phyloP scores from a whole-genome alignment of 2,888 invertebrate species.

The Amblyteles armatorius region DNA sequence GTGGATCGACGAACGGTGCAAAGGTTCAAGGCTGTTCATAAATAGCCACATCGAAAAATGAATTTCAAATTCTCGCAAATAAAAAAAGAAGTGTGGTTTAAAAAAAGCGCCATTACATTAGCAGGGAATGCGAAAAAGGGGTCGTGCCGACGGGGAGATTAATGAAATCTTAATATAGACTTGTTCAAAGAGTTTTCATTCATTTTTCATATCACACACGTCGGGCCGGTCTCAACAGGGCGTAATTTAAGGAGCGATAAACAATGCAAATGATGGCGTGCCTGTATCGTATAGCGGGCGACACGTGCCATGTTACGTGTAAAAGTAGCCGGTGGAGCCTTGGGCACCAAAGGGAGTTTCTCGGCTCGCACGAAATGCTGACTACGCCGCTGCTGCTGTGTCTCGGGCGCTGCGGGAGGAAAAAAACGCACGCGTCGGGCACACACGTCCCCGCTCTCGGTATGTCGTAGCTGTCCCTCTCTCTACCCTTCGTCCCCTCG shows the following conservation, averaged over 20 bases:
- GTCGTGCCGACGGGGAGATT: constrained; percentile 9
- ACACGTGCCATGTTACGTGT: constrained; percentile 57
- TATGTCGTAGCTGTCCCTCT: constrained; percentile 11
- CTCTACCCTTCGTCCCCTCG: constrained; percentile 24
- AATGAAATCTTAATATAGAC: constrained; percentile 42
- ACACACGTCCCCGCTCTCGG: constrained; percentile 39
- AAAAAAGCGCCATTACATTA: neutral
- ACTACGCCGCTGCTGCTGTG: constrained; percentile 13
- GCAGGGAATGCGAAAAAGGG: neutral
- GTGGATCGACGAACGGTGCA: neutral
- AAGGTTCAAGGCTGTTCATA: neutral
- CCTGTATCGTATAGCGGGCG: constrained; percentile 59
- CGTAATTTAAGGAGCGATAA: constrained; percentile 63
- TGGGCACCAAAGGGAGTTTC: constrained; percentile 50
- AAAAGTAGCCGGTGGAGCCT: constrained; percentile 22
- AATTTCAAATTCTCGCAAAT: neutral
- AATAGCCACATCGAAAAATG: neutral
- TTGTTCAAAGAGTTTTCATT: constrained; percentile 44
- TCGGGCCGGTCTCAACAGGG: constrained; percentile 43
- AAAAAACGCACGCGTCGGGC: constrained; percentile 67
- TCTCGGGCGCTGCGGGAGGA: constrained; percentile 42
- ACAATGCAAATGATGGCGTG: constrained; percentile 62
- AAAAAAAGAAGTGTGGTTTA: neutral
- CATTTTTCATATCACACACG: constrained; percentile 39
- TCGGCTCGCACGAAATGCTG: constrained; percentile 29